Conservation (phyloP, 1,140 invertebrate genomes). For the Drosophila bipectinata region DNA sequence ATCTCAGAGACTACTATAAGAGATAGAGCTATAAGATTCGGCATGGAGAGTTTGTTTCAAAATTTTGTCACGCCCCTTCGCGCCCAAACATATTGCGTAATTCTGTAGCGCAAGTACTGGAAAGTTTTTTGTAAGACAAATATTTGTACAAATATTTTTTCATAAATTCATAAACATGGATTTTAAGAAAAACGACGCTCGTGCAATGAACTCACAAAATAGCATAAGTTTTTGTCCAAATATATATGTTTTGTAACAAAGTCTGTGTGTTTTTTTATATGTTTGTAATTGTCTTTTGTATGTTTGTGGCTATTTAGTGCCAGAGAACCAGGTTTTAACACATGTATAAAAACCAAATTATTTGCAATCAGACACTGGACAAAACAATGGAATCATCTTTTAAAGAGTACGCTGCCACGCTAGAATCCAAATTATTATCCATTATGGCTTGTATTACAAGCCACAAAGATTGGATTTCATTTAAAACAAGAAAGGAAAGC, state of each 20-base stretch:
- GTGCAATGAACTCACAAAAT: slow-evolving; percentile 8
- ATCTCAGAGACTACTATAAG: too few species aligned
- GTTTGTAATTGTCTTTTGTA: slow-evolving; percentile 7
- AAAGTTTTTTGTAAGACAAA: too few species aligned
- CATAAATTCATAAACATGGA: neutral
- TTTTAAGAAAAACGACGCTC: neutral
- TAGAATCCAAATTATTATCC: neutral
- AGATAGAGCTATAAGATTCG: too few species aligned
- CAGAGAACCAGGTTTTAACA: neutral
- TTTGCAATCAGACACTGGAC: neutral
- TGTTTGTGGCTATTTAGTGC: neutral
- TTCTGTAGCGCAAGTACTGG: too few species aligned
- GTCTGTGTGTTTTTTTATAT: slow-evolving; percentile 5
- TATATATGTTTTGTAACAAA: slow-evolving; percentile 2
- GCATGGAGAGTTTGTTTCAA: too few species aligned
- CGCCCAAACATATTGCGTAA: too few species aligned
- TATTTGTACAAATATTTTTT: too few species aligned
- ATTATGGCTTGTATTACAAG: too few species aligned
- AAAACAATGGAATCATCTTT: neutral
- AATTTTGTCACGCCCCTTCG: too few species aligned
- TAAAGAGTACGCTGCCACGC: neutral
- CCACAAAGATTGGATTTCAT: too few species aligned
- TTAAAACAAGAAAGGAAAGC: too few species aligned
- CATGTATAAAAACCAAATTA: neutral
- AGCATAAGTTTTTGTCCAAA: slow-evolving; percentile 4